Conservation (phyloP, 1,140 invertebrate species). For the Drosophila pandora region DNA sequence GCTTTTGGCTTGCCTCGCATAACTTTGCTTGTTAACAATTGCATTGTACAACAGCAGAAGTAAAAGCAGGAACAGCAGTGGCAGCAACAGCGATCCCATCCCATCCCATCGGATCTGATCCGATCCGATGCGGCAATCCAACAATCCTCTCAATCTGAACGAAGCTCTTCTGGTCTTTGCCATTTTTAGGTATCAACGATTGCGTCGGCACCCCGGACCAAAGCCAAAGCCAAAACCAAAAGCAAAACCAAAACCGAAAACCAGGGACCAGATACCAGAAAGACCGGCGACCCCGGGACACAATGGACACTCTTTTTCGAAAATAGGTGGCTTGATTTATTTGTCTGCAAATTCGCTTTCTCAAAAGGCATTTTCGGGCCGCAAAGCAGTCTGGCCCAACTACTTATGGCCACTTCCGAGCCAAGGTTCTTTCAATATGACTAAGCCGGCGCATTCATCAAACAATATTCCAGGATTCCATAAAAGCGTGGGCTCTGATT, state of each 20-base stretch:
- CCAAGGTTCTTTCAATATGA: constrained; percentile 42
- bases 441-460: constrained; percentile 47
- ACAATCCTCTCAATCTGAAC: constrained; percentile 74
- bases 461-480: constrained; percentile 18
- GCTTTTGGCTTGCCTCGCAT: constrained; percentile 67
- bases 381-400: constrained; percentile 29
- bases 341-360: constrained; percentile 83
- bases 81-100: constrained; percentile 16
- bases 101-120: constrained; percentile 11
- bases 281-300: constrained; percentile 51
- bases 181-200: constrained; percentile 67
- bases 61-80: constrained; percentile 27
- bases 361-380: constrained; percentile 72
- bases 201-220: constrained; percentile 67
- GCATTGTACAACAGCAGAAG: constrained; percentile 69
- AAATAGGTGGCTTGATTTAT: constrained; percentile 83
- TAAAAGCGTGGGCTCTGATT: constrained; percentile 19
- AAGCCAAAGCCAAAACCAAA: background rate
- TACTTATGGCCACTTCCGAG: constrained; percentile 44
- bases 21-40: constrained; percentile 82
- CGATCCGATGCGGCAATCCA: constrained; percentile 18
- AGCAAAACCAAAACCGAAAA: constrained; percentile 14
- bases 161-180: constrained; percentile 60
- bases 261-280: constrained; percentile 10
- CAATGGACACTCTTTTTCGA: constrained; percentile 75